These are phyloP conservation scores for Zygogramma bicolorata DNA, from an alignment of 2,888 invertebrate species.

Conservation along the genomic window DNA sequence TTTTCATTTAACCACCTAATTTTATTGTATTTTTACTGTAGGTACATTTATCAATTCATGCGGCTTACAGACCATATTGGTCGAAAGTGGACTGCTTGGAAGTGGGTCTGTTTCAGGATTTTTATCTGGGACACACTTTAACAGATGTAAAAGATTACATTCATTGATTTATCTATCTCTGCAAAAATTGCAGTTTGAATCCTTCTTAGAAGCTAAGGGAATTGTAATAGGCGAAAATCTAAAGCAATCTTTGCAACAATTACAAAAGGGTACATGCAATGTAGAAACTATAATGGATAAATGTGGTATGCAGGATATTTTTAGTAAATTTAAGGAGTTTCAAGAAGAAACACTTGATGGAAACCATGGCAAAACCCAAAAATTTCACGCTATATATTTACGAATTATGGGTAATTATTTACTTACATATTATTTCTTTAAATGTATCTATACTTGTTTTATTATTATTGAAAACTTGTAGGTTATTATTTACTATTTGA, in stretches of 20 bases:
- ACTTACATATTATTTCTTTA: no score
- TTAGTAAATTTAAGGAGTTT: neutral
- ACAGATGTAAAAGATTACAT: conserved; percentile 18
- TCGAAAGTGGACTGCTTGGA: conserved; percentile 17
- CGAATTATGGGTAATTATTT: conserved; percentile 20
- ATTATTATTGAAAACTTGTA: no score
- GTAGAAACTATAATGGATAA: neutral
- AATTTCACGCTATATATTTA: conserved; percentile 33
- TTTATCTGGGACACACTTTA: conserved; percentile 14
- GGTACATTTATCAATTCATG: conserved; percentile 22
- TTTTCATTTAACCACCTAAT: no score
- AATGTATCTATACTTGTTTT: no score
- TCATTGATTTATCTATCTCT: conserved; percentile 7
- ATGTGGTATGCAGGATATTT: neutral
- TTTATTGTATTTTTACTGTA: no score
- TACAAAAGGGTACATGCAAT: no score
- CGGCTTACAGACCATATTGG: conserved; percentile 13
- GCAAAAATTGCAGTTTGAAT: conserved; percentile 16
- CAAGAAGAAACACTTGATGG: conserved; percentile 12
- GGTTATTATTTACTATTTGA: conserved; percentile 5
- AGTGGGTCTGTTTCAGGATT: conserved; percentile 9
- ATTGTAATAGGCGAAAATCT: neutral
- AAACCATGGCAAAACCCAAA: conserved; percentile 2
- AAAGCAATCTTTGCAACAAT: no score
- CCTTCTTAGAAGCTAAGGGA: conserved; percentile 8